These are phyloP conservation scores for Scelioninae gen. 1 DNA, from an alignment of 2,888 invertebrate genomes.

Conservation along the genomic window DNA sequence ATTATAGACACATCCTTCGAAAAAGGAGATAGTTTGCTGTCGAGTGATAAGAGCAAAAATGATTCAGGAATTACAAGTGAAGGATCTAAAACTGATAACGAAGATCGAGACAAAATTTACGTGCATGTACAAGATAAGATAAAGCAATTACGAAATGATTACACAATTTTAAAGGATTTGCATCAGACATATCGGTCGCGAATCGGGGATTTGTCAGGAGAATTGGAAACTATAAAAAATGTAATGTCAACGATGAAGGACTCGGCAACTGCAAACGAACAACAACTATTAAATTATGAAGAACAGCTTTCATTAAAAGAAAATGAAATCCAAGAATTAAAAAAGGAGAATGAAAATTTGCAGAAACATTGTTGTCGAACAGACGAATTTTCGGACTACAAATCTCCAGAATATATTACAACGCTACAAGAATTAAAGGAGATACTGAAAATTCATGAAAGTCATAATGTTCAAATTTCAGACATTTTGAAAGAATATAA, in stretches of 20 bases:
- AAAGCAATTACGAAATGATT: constrained; percentile 73
- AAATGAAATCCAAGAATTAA: constrained; percentile 70
- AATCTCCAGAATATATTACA: constrained; percentile 68
- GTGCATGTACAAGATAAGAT: constrained; percentile 67
- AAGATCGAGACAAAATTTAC: constrained; percentile 66
- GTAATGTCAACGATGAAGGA: constrained; percentile 72
- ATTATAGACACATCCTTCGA: constrained; percentile 48
- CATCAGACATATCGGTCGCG: constrained; percentile 56
- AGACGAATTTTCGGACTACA: constrained; percentile 42
- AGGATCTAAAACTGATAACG: constrained; percentile 62
- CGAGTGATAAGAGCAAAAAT: constrained; percentile 74
- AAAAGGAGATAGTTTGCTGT: constrained; percentile 64
- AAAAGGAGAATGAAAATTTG: constrained; percentile 62
- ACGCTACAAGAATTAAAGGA: constrained; percentile 67
- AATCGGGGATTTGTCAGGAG: constrained; percentile 72
- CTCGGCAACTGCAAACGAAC: constrained; percentile 67
- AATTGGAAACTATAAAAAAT: constrained; percentile 73
- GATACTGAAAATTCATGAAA: constrained; percentile 70
- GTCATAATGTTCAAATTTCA: constrained; percentile 65
- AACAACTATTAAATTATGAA: constrained; percentile 71
- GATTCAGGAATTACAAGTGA: constrained; percentile 78
- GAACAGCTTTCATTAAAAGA: constrained; percentile 67
- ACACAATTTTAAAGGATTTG: constrained; percentile 70
- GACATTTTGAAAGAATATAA: constrained; percentile 72
- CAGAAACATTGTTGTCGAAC: constrained; percentile 65